Percentiles rank a stretch among this genome's conserved stretches.
These are phyloP conservation scores for Urosaurus nigricauda DNA, from an alignment of 2,797 vertebrate species.

Conservation along the genomic window DNA sequence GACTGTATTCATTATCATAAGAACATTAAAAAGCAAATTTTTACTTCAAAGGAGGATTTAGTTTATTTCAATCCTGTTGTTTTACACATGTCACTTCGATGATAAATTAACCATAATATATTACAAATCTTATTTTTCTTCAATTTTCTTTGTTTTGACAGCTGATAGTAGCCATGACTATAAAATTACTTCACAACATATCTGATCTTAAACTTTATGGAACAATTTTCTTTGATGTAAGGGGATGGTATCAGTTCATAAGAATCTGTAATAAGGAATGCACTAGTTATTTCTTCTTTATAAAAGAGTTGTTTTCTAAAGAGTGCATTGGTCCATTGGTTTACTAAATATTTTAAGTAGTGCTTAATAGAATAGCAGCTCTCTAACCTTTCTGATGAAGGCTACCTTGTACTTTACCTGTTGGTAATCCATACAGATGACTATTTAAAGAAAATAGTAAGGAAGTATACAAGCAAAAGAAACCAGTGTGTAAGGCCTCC, in stretches of 20 bases:
- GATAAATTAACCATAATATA: slow-evolving; percentile 85
- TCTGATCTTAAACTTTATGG: slow-evolving; percentile 85
- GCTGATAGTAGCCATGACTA: slow-evolving; percentile 87
- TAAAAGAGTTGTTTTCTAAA: slow-evolving; percentile 65
- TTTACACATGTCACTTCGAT: slow-evolving; percentile 82
- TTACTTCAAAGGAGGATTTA: slow-evolving; percentile 78
- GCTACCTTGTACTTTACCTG: not conserved
- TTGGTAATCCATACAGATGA: not conserved
- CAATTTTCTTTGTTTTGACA: slow-evolving; percentile 83
- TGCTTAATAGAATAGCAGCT: slow-evolving; percentile 7
- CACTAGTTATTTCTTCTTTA: slow-evolving; percentile 48
- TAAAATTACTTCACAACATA: slow-evolving; percentile 80
- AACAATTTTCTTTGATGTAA: slow-evolving; percentile 78
- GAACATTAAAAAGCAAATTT: slow-evolving; percentile 58
- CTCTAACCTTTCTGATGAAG: slow-evolving; percentile 1
- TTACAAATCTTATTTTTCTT: slow-evolving; percentile 84
- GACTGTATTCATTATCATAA: slow-evolving; percentile 54
- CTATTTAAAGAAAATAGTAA: not conserved
- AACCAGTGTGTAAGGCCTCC: not conserved
- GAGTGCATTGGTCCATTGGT: slow-evolving; percentile 27
- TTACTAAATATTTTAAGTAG: not conserved
- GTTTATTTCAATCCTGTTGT: slow-evolving; percentile 71
- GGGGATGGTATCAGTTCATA: slow-evolving; percentile 68
- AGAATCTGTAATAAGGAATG: slow-evolving; percentile 66
- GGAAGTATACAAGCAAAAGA: not conserved